phyloP scores from a whole-genome alignment of 2,797 vertebrate genomes.

The Notolabrus celidotus region DNA sequence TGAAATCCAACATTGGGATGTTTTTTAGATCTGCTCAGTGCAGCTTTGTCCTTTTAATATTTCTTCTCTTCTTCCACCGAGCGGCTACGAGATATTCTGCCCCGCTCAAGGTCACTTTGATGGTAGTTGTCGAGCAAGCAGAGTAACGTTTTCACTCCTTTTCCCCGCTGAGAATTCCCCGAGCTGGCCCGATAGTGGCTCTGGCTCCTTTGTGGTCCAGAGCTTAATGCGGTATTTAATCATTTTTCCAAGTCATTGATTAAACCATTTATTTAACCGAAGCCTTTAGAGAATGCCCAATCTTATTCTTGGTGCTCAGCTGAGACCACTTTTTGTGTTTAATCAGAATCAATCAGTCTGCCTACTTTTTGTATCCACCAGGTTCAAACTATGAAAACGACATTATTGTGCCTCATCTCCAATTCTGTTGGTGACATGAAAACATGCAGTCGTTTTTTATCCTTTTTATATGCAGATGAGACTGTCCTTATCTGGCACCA shows the following conservation, averaged over 20 bases:
- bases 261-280: constrained; percentile 13
- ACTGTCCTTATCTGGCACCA: neutral
- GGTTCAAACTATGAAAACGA: constrained; percentile 7
- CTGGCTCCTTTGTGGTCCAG: constrained; percentile 1
- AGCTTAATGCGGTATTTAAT: constrained; percentile 8
- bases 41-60: constrained; percentile 3
- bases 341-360: neutral
- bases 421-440: neutral
- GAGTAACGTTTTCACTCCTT: constrained; percentile 33
- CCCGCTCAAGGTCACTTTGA: constrained; percentile 53
- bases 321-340: constrained; percentile 1
- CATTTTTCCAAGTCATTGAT: constrained; percentile 10
- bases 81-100: constrained; percentile 20
- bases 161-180: constrained; percentile 31
- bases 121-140: constrained; percentile 38
- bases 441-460: neutral
- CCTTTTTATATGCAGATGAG: constrained; percentile 8
- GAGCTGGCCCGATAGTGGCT: constrained; percentile 22
- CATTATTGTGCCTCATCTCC: neutral
- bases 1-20: neutral
- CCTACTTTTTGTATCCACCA: neutral
- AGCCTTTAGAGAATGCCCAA: constrained; percentile 16
- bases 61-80: constrained; percentile 12
- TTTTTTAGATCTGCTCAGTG: constrained; percentile 14
- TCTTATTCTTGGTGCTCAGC: neutral